Evolutionary conservation across 2,888 invertebrate species (phyloP).

Genomic region (Hemistola chrysoprasaria): DNA sequence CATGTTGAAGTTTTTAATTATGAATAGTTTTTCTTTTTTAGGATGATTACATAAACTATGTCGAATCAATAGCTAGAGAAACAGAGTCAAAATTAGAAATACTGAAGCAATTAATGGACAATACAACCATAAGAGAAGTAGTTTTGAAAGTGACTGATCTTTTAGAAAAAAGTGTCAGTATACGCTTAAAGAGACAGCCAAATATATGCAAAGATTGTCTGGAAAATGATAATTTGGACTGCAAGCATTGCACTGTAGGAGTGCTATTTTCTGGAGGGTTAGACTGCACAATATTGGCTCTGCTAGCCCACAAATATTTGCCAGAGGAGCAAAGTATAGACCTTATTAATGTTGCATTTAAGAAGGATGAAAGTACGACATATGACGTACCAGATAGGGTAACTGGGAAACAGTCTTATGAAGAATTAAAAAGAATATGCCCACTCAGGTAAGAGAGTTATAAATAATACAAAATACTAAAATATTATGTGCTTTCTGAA

Average conservation of each 20-base stretch:
- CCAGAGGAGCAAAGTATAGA: constrained; percentile 88
- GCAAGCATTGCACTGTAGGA: constrained; percentile 86
- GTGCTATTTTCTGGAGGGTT: constrained; percentile 98
- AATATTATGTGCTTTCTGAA: no score
- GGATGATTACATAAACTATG: constrained; percentile 49
- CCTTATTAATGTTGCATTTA: constrained; percentile 97
- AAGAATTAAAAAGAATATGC: constrained; percentile 86
- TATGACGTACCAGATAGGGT: constrained; percentile 92
- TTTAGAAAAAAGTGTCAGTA: constrained; percentile 82
- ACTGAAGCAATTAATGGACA: constrained; percentile 63
- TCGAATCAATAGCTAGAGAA: constrained; percentile 43
- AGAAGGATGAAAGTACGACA: constrained; percentile 61
- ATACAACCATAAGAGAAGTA: constrained; percentile 55
- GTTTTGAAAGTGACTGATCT: constrained; percentile 72
- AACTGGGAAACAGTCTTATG: constrained; percentile 87
- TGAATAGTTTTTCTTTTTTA: constrained; percentile 39
- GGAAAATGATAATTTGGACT: constrained; percentile 40
- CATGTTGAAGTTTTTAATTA: no score
- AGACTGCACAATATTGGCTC: constrained; percentile 96
- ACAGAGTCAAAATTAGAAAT: constrained; percentile 46
- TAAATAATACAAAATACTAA: no score
- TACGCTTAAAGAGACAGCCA: constrained; percentile 83
- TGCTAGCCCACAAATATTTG: constrained; percentile 88
- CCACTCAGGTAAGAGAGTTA: constrained; percentile 74
- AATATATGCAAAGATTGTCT: constrained; percentile 84